Conservation (phyloP, 2,797 vertebrate species). For the Ceryle rudis region DNA sequence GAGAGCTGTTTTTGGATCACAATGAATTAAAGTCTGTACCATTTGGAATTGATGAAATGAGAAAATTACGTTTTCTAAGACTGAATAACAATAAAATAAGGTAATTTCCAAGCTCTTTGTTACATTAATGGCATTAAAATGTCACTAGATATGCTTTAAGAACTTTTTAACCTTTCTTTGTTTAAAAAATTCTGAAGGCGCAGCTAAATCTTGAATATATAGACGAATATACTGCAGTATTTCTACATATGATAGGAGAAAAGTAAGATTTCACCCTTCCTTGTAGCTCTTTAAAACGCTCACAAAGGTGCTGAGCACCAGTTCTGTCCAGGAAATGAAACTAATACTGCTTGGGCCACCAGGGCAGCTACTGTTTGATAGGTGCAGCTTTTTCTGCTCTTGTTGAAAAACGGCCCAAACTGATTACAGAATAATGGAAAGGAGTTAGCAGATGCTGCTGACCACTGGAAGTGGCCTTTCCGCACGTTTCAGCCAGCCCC, state of each 20-base stretch:
- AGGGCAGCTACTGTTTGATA: not conserved
- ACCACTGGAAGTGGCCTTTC: not conserved
- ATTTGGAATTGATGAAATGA: constrained; percentile 91
- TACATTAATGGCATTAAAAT: not conserved
- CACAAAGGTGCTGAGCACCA: not conserved
- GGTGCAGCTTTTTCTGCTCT: not conserved
- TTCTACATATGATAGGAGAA: not conserved
- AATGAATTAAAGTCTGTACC: constrained; percentile 90
- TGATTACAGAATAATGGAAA: not conserved
- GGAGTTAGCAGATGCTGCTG: not conserved
- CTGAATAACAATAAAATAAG: constrained; percentile 95
- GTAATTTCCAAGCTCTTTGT: constrained; percentile 73
- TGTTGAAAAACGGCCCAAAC: not conserved
- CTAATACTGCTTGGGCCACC: not conserved
- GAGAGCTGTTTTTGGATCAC: constrained; percentile 94
- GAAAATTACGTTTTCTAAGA: constrained; percentile 88
- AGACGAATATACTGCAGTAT: not conserved
- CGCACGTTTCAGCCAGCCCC: not conserved
- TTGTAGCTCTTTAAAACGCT: not conserved
- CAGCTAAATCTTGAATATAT: not conserved
- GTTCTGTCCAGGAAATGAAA: not conserved
- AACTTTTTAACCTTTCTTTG: not conserved
- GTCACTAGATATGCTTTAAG: not conserved
- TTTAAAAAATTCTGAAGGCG: not conserved
- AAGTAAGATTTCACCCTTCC: not conserved